Conservation (phyloP, 1,140 invertebrate genomes). For the Argopecten irradians region DNA sequence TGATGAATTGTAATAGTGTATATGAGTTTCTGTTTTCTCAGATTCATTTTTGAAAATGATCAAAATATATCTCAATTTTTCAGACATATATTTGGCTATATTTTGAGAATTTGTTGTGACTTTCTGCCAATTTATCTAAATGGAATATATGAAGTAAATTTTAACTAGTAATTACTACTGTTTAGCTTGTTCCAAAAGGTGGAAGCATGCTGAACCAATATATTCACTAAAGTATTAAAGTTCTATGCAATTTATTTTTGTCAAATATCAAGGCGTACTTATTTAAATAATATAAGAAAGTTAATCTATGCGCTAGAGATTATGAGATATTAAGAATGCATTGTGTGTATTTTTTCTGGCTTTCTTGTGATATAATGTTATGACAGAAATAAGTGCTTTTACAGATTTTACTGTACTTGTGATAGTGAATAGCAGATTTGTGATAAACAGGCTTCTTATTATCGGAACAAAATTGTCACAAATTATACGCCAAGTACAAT, state of each 20-base stretch:
- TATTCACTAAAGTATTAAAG: too few relatives aligned
- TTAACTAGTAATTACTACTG: too few relatives aligned
- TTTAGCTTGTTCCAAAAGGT: neutral
- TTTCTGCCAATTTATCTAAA: too few relatives aligned
- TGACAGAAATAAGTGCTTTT: neutral
- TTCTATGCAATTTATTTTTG: neutral
- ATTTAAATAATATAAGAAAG: neutral
- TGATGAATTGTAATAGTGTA: too few relatives aligned
- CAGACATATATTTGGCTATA: too few relatives aligned
- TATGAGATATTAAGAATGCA: neutral
- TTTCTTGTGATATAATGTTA: neutral
- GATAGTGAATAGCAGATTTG: neutral
- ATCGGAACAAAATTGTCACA: neutral
- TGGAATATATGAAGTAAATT: too few relatives aligned
- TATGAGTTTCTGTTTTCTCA: too few relatives aligned
- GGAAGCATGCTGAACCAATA: neutral
- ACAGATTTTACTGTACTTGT: neutral
- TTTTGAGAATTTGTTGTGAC: too few relatives aligned
- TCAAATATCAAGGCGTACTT: neutral
- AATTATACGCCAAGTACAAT: neutral
- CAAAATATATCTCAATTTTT: too few relatives aligned
- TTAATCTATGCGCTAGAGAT: neutral
- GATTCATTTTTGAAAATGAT: too few relatives aligned
- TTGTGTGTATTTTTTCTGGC: neutral
- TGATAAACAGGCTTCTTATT: neutral